phyloP scores from a whole-genome alignment of 2,888 invertebrate species.

The Platerodrilus igneus region DNA sequence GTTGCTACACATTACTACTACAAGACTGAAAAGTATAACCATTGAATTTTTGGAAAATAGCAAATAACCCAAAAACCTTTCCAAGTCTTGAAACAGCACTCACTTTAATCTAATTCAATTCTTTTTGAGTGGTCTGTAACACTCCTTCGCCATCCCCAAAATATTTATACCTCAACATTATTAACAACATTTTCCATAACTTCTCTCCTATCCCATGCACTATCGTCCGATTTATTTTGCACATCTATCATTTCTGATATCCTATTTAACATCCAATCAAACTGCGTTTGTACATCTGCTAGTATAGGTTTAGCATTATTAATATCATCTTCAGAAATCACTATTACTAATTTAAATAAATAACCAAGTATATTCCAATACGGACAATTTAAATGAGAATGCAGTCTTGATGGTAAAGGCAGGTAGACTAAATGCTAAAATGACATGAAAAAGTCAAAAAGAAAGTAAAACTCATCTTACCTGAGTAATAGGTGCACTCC shows the following conservation, averaged over 20 bases:
- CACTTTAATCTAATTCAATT: no score
- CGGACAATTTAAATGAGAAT: constrained; percentile 36
- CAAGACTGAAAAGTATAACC: no score
- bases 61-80: no score
- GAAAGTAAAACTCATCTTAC: constrained; percentile 12
- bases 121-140: no score
- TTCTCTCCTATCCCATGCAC: constrained; percentile 50
- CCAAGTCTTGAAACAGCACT: no score
- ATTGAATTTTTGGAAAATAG: no score
- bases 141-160: no score
- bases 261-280: constrained; percentile 35
- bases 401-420: constrained; percentile 42
- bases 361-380: constrained; percentile 36
- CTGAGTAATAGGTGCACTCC: constrained; percentile 23
- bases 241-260: constrained; percentile 35
- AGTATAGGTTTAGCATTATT: constrained; percentile 15
- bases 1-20: no score
- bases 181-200: constrained; percentile 56
- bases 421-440: constrained; percentile 37
- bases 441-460: constrained; percentile 4
- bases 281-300: constrained; percentile 38
- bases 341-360: constrained; percentile 36
- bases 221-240: constrained; percentile 45
- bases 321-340: constrained; percentile 25
- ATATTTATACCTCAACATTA: constrained; percentile 63